Conservation (phyloP, 1,140 invertebrate genomes). For the Atopsyche davidsoni region DNA sequence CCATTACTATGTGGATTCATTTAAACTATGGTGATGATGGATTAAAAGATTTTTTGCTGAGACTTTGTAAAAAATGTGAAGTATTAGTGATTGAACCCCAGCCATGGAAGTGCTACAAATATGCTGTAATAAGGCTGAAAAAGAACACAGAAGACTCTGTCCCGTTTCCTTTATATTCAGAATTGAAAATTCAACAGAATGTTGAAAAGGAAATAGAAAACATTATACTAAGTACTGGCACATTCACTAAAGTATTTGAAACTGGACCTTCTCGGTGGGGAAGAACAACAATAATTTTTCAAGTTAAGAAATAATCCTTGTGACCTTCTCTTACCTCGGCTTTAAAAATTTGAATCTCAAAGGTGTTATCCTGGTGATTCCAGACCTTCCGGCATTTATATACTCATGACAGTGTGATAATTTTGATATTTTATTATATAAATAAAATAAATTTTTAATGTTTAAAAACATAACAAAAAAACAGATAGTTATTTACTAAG, state of each 20-base stretch:
- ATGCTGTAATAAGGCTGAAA: slow-evolving; percentile 63
- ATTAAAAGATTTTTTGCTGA: slow-evolving; percentile 53
- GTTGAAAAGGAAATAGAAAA: slow-evolving; percentile 55
- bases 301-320: slow-evolving; percentile 4
- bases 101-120: slow-evolving; percentile 74
- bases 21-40: slow-evolving; percentile 72
- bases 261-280: slow-evolving; percentile 59
- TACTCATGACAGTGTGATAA: neutral
- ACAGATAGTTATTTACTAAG: slow-evolving; percentile 17
- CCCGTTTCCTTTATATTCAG: slow-evolving; percentile 54
- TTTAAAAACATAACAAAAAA: slow-evolving; percentile 16
- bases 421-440: slow-evolving; percentile 6
- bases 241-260: slow-evolving; percentile 51
- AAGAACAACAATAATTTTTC: slow-evolving; percentile 52
- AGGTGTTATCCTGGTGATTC: neutral
- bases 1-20: slow-evolving; percentile 84
- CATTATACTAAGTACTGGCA: slow-evolving; percentile 46
- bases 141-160: slow-evolving; percentile 46
- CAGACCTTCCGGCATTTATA: too few species aligned
- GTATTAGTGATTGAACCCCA: slow-evolving; percentile 72
- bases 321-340: neutral
- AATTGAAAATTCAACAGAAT: slow-evolving; percentile 54
- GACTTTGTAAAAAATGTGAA: slow-evolving; percentile 48
- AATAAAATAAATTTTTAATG: slow-evolving; percentile 7
- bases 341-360: neutral